Evolutionary conservation across 2,113 vertebrate species (phyloP).

Genomic region (Chinchilla lanigera): DNA sequence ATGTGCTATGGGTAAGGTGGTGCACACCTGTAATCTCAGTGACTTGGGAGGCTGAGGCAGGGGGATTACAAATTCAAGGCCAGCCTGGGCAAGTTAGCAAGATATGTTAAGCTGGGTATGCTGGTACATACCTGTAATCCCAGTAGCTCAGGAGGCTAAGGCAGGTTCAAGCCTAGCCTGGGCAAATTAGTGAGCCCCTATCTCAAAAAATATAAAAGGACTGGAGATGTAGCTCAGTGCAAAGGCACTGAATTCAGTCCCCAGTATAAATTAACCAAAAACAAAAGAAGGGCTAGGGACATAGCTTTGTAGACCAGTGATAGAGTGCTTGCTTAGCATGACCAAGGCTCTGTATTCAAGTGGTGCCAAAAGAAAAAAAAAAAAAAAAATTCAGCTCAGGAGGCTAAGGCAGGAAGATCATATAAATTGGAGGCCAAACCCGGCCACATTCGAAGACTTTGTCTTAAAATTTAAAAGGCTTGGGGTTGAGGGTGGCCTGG

Average conservation of each 20-base stretch:
- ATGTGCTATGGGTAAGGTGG: not conserved
- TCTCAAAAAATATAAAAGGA: not conserved
- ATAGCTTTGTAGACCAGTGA: not conserved
- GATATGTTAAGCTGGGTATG: not conserved
- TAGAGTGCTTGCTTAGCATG: not conserved
- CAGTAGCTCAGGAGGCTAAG: not conserved
- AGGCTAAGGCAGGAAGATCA: not conserved
- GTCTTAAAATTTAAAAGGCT: not conserved
- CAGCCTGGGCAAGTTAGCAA: not conserved
- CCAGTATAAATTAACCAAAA: not conserved
- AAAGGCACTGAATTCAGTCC: not conserved
- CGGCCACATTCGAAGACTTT: not conserved
- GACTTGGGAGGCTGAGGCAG: not conserved
- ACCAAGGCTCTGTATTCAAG: not conserved
- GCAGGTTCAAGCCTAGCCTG: not conserved
- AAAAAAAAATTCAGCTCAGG: not conserved
- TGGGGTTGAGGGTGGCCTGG: not conserved
- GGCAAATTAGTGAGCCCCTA: not conserved
- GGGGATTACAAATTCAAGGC: not conserved
- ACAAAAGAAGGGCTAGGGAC: not conserved
- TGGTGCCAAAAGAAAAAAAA: not conserved
- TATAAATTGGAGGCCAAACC: not conserved
- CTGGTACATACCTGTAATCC: not conserved
- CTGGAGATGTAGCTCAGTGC: not conserved
- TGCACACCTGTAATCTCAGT: not conserved